A percentile compares a stretch with the other conserved stretches of the same genome.
Conservation (phyloP, 2,113 vertebrate genomes). For the Paramisgurnus dabryanus region DNA sequence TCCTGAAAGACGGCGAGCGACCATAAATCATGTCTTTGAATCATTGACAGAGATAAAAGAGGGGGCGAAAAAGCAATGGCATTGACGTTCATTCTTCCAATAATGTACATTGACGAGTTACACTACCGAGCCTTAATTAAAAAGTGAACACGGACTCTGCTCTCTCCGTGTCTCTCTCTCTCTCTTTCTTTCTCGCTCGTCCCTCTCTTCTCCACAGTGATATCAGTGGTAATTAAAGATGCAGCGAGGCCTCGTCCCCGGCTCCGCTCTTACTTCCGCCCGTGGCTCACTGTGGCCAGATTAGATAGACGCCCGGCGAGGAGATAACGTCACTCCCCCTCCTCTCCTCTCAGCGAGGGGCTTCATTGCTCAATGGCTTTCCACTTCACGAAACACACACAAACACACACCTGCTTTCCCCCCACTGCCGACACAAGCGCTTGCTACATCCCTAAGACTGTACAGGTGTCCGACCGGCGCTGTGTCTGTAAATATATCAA, state of each 20-base stretch:
- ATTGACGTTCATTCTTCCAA: slow-evolving; percentile 99
- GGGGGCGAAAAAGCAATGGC: slow-evolving; percentile 95
- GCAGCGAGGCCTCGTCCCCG: slow-evolving; percentile 61
- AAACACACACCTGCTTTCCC: slow-evolving; percentile 42
- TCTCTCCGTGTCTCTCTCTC: slow-evolving; percentile 50
- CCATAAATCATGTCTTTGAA: slow-evolving; percentile 99
- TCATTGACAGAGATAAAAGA: slow-evolving; percentile 99
- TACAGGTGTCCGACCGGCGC: slow-evolving; percentile 24
- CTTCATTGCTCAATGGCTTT: slow-evolving; percentile 32
- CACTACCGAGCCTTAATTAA: slow-evolving; percentile 99
- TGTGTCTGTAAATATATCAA: not conserved
- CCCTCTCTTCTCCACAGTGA: slow-evolving; percentile 61
- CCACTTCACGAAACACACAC: slow-evolving; percentile 28
- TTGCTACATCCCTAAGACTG: slow-evolving; percentile 3
- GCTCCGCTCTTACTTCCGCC: slow-evolving; percentile 70
- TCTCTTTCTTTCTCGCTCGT: not conserved
- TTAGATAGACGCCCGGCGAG: slow-evolving; percentile 71
- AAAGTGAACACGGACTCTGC: slow-evolving; percentile 81
- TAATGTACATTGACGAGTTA: slow-evolving; percentile 99
- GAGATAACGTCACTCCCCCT: slow-evolving; percentile 70
- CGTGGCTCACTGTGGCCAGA: slow-evolving; percentile 69
- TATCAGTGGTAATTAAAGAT: slow-evolving; percentile 82
- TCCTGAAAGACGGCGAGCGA: slow-evolving; percentile 98
- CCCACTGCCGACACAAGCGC: not conserved
- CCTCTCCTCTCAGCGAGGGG: slow-evolving; percentile 37